Base-by-base conservation (phyloP, 2,888 invertebrate genomes). In the Phorcus lineatus region DNA sequence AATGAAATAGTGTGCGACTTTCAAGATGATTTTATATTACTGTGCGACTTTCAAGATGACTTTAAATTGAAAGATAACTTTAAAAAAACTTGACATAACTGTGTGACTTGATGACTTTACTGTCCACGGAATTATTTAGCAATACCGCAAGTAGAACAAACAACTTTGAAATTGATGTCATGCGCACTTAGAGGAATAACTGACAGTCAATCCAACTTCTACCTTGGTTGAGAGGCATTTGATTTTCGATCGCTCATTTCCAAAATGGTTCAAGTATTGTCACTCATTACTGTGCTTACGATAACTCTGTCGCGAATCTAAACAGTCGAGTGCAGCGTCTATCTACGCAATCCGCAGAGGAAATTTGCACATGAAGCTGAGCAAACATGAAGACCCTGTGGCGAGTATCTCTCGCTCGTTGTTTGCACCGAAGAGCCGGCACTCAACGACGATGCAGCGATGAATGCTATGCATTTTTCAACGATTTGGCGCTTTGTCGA, bases 401-500 rank as follows among this genome's bases (percentile, higher is more conserved):
- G 19, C n/a, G 40, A 36, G 70, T 19, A 36, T 70, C 70, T 36
- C 40, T 4, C n/a, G 19, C 3, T 2, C 47, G 19, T n/a, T 70
- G 70, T 70, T 40, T 70, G 70, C 70, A 70, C 70, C 16, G 2
- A 7, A 11, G 70, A 13, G 19, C 17, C 19, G 40, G 40, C 70
- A n/a, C 40, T 31, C 19, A 36, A 36, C 19, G 36, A 19, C 70
- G 13, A n/a, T 36, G 36, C 36, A 28, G 19, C 36, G 11, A n/a
- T 19, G 70, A 70, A 70, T 70, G 70, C 40, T 70, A 36, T 19
- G 36, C 28, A 70, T 70, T 70, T 70, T n/a, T 70, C 70, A 70
- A 36, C 70, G 70, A 70, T 70, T 70, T 70, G 36, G 70, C 70
- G 70, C 36, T 70, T 70, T 40, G 40, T 70, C 36, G 70, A 70